phyloP scores from a whole-genome alignment of 2,113 vertebrate genomes.

The Bufo gargarizans region DNA sequence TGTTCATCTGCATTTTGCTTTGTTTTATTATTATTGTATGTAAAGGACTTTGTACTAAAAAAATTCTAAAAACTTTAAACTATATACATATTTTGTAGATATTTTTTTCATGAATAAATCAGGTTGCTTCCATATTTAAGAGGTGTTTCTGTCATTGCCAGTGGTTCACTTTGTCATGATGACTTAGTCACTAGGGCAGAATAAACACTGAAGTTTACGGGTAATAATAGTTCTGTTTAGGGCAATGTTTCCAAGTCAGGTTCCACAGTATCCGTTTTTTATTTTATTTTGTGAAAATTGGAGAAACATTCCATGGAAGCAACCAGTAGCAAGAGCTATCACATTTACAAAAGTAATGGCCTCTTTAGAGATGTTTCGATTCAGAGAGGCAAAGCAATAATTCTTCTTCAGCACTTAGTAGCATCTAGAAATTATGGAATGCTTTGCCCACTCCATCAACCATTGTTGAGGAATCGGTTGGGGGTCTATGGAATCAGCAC shows the following conservation, averaged over 20 bases:
- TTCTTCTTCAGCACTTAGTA: background rate
- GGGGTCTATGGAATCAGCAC: background rate
- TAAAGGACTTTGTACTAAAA: conserved; percentile 12
- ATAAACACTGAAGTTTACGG: background rate
- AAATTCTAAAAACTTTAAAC: background rate
- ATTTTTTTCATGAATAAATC: background rate
- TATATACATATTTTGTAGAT: conserved; percentile 5
- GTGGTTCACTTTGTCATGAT: background rate
- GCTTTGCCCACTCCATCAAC: background rate
- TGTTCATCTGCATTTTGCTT: conserved; percentile 27
- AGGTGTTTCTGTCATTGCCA: background rate
- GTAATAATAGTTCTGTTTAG: background rate
- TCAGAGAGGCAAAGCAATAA: background rate
- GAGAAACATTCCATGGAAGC: background rate
- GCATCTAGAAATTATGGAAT: background rate
- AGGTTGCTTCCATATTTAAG: conserved; percentile 1
- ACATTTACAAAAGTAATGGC: background rate
- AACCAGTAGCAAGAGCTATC: background rate
- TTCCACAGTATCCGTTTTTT: background rate
- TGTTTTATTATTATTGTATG: conserved; percentile 4
- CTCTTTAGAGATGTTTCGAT: background rate
- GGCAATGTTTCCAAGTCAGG: background rate
- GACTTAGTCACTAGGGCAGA: background rate
- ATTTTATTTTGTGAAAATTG: background rate
- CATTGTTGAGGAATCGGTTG: background rate